Conservation (phyloP, 2,888 invertebrate genomes). For the Campopleginae sp. region DNA sequence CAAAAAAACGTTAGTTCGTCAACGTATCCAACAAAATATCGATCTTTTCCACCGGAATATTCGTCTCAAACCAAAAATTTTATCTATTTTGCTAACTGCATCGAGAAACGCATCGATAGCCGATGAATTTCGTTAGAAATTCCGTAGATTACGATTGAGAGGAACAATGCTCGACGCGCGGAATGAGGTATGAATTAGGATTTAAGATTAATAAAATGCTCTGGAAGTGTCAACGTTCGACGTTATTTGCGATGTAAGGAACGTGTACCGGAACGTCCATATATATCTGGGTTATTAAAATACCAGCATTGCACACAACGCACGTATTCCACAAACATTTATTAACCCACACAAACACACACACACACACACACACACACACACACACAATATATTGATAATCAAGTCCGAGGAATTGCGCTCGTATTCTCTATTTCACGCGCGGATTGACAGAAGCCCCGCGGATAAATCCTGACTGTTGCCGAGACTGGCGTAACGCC, state of each 20-base stretch:
- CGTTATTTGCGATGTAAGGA: constrained; percentile 44
- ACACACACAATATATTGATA: constrained; percentile 22
- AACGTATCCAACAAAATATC: too few species aligned
- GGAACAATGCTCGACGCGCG: background rate
- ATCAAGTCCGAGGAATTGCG: constrained; percentile 63
- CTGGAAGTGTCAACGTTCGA: constrained; percentile 44
- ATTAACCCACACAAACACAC: background rate
- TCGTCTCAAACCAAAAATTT: too few species aligned
- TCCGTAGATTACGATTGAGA: background rate
- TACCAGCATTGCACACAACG: constrained; percentile 34
- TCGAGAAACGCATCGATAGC: background rate
- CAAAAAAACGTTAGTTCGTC: too few species aligned
- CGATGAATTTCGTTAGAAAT: constrained; percentile 17
- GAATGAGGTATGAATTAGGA: constrained; percentile 38
- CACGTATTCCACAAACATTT: background rate
- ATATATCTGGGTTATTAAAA: constrained; percentile 66
- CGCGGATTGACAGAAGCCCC: constrained; percentile 70
- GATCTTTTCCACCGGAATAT: too few species aligned
- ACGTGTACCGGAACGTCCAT: constrained; percentile 20
- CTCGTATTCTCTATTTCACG: constrained; percentile 69
- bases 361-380: background rate
- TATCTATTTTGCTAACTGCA: too few species aligned
- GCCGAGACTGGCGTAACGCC: constrained; percentile 70
- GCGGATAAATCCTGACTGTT: constrained; percentile 66
- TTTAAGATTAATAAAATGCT: constrained; percentile 49